A percentile compares a stretch with the other conserved stretches of the same genome.
Evolutionary conservation across 2,888 invertebrate genomes (phyloP).

Genomic region (Nemapogon koenigi): DNA sequence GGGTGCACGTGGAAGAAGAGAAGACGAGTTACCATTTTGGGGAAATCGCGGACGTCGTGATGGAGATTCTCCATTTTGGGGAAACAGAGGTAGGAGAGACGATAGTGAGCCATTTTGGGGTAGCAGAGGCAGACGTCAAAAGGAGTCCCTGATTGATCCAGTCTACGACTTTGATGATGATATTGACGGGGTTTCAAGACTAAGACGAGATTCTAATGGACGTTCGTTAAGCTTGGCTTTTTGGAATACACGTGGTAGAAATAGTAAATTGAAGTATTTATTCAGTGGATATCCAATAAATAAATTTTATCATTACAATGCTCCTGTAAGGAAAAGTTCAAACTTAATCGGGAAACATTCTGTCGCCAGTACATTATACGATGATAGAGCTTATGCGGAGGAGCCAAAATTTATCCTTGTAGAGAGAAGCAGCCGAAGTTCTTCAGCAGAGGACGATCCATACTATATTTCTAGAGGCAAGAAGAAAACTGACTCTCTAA

Average conservation of each 20-base stretch:
- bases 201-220: slow-evolving; percentile 22
- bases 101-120: slow-evolving; percentile 51
- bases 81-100: slow-evolving; percentile 25
- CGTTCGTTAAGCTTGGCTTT: slow-evolving; percentile 20
- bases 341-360: slow-evolving; percentile 17
- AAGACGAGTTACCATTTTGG: slow-evolving; percentile 43
- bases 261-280: slow-evolving; percentile 30
- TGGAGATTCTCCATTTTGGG: slow-evolving; percentile 26
- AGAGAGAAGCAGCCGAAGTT: slow-evolving; percentile 42
- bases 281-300: slow-evolving; percentile 24
- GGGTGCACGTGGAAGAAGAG: slow-evolving; percentile 27
- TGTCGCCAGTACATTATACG: slow-evolving; percentile 32
- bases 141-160: slow-evolving; percentile 29
- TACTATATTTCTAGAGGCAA: slow-evolving; percentile 47
- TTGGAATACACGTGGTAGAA: slow-evolving; percentile 32
- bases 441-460: slow-evolving; percentile 46
- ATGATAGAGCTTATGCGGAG: slow-evolving; percentile 54
- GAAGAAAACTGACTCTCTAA: slow-evolving; percentile 31
- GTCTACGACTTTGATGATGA: slow-evolving; percentile 32
- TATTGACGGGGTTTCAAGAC: slow-evolving; percentile 30
- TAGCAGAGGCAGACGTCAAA: slow-evolving; percentile 26
- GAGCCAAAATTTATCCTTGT: slow-evolving; percentile 62
- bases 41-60: slow-evolving; percentile 43
- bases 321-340: not conserved
- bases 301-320: too few relatives aligned